Evolutionary conservation across 2,888 invertebrate genomes (phyloP).

Genomic region (Germaria angustata): DNA sequence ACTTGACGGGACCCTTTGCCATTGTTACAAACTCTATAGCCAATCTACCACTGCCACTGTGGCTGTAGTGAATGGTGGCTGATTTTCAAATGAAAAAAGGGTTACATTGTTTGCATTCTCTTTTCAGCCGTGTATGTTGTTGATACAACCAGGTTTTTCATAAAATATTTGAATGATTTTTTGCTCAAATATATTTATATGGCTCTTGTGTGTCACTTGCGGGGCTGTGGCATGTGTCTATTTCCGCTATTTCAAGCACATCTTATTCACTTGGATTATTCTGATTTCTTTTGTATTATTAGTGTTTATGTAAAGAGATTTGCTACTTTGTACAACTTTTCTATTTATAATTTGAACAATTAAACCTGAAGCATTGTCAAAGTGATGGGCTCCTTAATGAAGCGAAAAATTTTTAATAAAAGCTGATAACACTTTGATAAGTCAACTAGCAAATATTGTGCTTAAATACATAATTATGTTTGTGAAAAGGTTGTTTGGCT

Average conservation of each 20-base stretch:
- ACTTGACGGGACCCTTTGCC: too few species aligned
- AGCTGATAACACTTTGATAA: slow-evolving; percentile 44
- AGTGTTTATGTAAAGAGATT: slow-evolving; percentile 1
- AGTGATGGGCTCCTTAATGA: slow-evolving; percentile 32
- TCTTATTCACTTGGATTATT: slow-evolving; percentile 46
- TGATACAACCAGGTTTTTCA: neutral
- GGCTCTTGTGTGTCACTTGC: neutral
- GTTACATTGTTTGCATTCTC: slow-evolving; percentile 55
- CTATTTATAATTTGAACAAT: slow-evolving; percentile 30
- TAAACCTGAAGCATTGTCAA: slow-evolving; percentile 1
- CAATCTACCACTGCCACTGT: neutral
- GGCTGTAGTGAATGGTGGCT: neutral
- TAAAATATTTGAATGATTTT: slow-evolving; percentile 2
- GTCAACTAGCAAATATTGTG: slow-evolving; percentile 33
- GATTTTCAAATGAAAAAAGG: slow-evolving; percentile 16
- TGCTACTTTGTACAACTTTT: neutral
- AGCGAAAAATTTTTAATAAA: slow-evolving; percentile 37
- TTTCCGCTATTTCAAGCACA: slow-evolving; percentile 65
- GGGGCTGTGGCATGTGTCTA: slow-evolving; percentile 60
- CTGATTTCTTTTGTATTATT: slow-evolving; percentile 23
- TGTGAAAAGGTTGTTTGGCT: neutral
- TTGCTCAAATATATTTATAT: neutral
- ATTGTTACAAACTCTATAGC: neutral
- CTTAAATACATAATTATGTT: neutral
- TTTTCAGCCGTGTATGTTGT: neutral